A percentile compares a stretch with the other conserved stretches of the same genome.
phyloP scores from a whole-genome alignment of 2,888 invertebrate genomes.

The Tetrapedia diversipes region DNA sequence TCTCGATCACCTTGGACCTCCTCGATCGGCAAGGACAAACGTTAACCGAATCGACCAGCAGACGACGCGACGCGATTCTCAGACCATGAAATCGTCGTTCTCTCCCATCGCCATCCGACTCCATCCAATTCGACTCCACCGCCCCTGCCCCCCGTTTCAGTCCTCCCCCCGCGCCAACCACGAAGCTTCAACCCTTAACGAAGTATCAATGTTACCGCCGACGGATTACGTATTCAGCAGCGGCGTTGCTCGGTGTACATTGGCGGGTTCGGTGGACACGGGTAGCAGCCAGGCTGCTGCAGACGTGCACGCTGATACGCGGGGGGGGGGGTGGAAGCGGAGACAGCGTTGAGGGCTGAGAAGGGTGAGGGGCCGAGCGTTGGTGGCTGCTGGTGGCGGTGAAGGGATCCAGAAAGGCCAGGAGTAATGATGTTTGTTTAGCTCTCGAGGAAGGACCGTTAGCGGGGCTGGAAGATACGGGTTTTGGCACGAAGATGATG shows the following conservation, averaged over 20 bases:
- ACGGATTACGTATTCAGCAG: constrained; percentile 73
- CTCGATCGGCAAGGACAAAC: constrained; percentile 52
- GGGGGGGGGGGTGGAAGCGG: not conserved
- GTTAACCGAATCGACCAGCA: constrained; percentile 60
- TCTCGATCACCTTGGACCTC: not conserved
- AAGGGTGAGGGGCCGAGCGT: constrained; percentile 4
- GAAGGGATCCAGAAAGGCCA: constrained; percentile 59
- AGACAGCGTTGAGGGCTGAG: not conserved
- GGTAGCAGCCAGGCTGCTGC: constrained; percentile 43
- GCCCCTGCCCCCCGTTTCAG: not conserved
- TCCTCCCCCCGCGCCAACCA: not conserved
- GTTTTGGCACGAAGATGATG: constrained; percentile 73
- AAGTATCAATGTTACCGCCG: constrained; percentile 73
- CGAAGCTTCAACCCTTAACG: constrained; percentile 62
- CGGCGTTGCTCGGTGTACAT: constrained; percentile 69
- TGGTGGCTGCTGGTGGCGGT: constrained; percentile 37
- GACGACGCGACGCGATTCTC: constrained; percentile 41
- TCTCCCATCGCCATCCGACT: constrained; percentile 38
- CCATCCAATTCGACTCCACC: constrained; percentile 45
- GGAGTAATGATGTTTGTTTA: constrained; percentile 80
- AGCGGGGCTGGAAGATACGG: constrained; percentile 69
- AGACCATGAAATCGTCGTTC: constrained; percentile 58
- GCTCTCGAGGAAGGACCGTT: constrained; percentile 73
- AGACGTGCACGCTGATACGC: constrained; percentile 48
- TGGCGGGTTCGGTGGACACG: constrained; percentile 60